Percentiles rank a stretch among this genome's conserved stretches.
Evolutionary conservation across 2,113 vertebrate species (phyloP).

Genomic region (Caranx melampygus): DNA sequence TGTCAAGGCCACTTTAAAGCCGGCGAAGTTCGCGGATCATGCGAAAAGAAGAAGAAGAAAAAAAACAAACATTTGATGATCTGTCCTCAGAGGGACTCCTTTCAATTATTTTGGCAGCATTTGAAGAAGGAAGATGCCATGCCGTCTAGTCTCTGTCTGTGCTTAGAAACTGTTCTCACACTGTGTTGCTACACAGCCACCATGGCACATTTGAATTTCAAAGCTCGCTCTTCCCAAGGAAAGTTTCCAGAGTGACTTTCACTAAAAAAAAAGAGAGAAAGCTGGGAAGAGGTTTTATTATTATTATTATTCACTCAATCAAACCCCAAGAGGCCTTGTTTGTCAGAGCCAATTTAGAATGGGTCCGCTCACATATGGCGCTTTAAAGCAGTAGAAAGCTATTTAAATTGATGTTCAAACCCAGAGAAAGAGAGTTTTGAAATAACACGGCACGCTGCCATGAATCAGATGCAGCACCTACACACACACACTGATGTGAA

Average conservation of each 20-base stretch:
- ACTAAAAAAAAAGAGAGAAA: conserved; percentile 28
- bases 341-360: conserved; percentile 61
- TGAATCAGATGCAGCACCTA: neutral
- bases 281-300: conserved; percentile 38
- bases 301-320: conserved; percentile 34
- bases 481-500: neutral
- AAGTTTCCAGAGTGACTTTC: conserved; percentile 68
- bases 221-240: conserved; percentile 62
- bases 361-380: conserved; percentile 27
- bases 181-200: conserved; percentile 43
- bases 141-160: conserved; percentile 39
- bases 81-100: conserved; percentile 63
- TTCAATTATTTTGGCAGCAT: conserved; percentile 75
- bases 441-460: neutral
- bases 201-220: conserved; percentile 69
- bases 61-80: conserved; percentile 67
- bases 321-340: conserved; percentile 52
- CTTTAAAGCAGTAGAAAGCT: conserved; percentile 30
- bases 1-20: conserved; percentile 69
- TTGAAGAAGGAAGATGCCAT: conserved; percentile 45
- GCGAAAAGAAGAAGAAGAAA: neutral
- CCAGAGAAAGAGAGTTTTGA: conserved; percentile 7
- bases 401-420: conserved; percentile 25
- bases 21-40: conserved; percentile 43
- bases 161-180: conserved; percentile 49